phyloP scores from a whole-genome alignment of 2,888 invertebrate genomes.

The Lasioglossum vierecki region DNA sequence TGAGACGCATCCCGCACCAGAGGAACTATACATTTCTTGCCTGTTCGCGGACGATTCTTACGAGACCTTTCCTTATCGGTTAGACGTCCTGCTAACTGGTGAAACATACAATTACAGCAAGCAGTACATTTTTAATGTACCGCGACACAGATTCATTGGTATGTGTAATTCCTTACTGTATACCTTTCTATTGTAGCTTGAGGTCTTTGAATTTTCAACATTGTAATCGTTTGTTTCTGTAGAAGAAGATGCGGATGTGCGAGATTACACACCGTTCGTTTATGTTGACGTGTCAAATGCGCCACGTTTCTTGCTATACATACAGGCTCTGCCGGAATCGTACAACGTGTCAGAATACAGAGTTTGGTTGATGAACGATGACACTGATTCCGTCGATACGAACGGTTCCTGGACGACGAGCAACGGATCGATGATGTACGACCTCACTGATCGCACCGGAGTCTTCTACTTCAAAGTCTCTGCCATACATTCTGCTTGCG shows the following conservation, averaged over 20 bases:
- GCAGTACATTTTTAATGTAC: conserved; percentile 78
- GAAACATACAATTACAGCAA: conserved; percentile 74
- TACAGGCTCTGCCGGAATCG: conserved; percentile 77
- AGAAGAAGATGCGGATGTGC: conserved; percentile 64
- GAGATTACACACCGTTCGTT: conserved; percentile 76
- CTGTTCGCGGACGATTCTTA: conserved; percentile 73
- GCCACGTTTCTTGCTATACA: conserved; percentile 72
- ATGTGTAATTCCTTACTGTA: conserved; percentile 22
- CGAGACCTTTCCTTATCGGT: conserved; percentile 73
- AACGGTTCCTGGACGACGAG: conserved; percentile 48
- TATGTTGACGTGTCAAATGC: conserved; percentile 79
- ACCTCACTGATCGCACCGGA: conserved; percentile 75
- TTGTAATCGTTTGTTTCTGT: not conserved
- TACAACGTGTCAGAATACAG: conserved; percentile 79
- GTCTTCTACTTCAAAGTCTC: conserved; percentile 80
- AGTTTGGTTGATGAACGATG: conserved; percentile 79
- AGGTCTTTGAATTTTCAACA: not conserved
- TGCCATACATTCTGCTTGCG: conserved; percentile 76
- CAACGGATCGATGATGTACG: conserved; percentile 67
- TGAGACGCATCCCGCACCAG: conserved; percentile 48
- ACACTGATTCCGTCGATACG: conserved; percentile 67
- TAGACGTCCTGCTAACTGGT: conserved; percentile 74
- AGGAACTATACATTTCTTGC: conserved; percentile 76
- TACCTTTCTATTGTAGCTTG: not conserved
- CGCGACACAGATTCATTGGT: conserved; percentile 76